Base-by-base conservation (phyloP, 2,888 invertebrate species). In the Stegana nigrithorax region DNA sequence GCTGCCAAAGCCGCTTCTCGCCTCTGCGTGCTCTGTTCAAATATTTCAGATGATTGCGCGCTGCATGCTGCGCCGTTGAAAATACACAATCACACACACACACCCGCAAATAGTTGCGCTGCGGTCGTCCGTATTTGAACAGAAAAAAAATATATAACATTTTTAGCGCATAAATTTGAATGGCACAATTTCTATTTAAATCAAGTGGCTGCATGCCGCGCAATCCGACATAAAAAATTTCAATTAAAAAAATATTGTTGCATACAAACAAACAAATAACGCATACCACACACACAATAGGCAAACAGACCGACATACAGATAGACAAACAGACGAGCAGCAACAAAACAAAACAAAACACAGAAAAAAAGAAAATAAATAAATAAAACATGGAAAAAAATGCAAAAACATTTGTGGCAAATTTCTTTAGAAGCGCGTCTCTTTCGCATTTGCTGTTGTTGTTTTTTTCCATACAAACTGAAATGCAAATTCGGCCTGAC, bases 191-290 rank as follows among this genome's bases (percentile, higher is more conserved):
- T 55, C 36, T 36, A 29, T 55, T 55, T 27, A 53, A 53, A 26
- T 50, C 4, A 25, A 50, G 12, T 25, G 14, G 44, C 19, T 25
- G n/a, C 50, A 50, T 25, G 50, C 25, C 26, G 26, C 50, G 25
- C 26, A 14, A 26, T 6, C 25, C 14, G 36, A 36, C 29, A 36
- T 32, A 55, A 55, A 55, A 55, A 32, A 32, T 17, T 55, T 36
- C 53, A 55, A 55, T 55, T 55, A 55, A 55, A 55, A n/a, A 55
- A 36, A 55, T 55, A 55, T 55, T 55, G 32, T 32, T 55, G 53
- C 53, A 21, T 36, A 55, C 21, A 55, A 39, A 55, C 26, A 55
- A 55, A 47, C 25, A 47, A 47, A 47, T n/a, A n/a, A 12, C 10
- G 23, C 19, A 47, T n/a, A 8, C 12, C 23, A 45, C 21, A 21